Evolutionary conservation across 30 jellyfish, hydroid and myxozoan species (phyloP), one percentile per base, ranked within the genome.

Genomic region (Phacellophora camtschatica): DNA sequence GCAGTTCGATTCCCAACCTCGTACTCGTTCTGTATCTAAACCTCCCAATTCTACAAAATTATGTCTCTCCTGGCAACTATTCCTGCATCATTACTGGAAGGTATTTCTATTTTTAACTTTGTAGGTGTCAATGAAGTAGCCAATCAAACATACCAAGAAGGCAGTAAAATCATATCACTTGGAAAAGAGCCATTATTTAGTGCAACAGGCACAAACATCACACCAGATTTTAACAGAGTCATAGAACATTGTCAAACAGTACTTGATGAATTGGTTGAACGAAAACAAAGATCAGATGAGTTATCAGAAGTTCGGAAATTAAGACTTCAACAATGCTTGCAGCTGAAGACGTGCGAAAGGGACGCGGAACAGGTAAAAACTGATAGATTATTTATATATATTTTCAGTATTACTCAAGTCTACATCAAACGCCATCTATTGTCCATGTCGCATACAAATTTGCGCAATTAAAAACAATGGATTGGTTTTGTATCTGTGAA

Each of bases 351-450:
- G 35, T 83, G 95, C 51, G 95, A 83, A 53, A 56, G 88, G 31
- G 95, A 83, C 31, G 95, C 95, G 7, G 95, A 83, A 18, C 95
- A 83, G 95, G 95, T 83, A 57, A 83, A 27, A 34, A n/a, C n/a
- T n/a, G n/a, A n/a, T n/a, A n/a, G n/a, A n/a, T n/a, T n/a, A n/a
- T n/a, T n/a, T n/a, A n/a, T n/a, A n/a, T n/a, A n/a, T n/a, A n/a
- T n/a, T n/a, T n/a, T n/a, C n/a, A n/a, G n/a, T n/a, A n/a, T n/a
- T n/a, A n/a, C n/a, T n/a, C n/a, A n/a, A n/a, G n/a, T n/a, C n/a
- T n/a, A n/a, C n/a, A n/a, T n/a, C n/a, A n/a, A n/a, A n/a, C n/a
- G n/a, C n/a, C n/a, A n/a, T n/a, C n/a, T n/a, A n/a, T n/a, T n/a
- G n/a, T n/a, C n/a, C n/a, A n/a, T n/a, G n/a, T n/a, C n/a, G n/a